Conservation (phyloP, 2,888 invertebrate genomes). For the Escarpia spicata region DNA sequence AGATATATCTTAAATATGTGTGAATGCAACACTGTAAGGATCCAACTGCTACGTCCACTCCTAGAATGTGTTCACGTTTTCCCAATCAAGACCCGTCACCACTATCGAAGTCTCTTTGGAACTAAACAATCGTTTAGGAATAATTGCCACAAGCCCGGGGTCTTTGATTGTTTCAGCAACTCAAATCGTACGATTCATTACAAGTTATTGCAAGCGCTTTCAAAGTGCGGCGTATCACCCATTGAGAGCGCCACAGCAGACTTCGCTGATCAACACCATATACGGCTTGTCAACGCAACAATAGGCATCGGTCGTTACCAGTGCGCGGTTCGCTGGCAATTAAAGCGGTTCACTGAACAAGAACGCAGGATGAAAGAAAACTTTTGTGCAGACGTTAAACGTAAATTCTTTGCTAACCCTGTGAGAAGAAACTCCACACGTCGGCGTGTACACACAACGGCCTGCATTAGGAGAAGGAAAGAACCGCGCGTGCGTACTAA, state of each 20-base stretch:
- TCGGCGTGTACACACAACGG: neutral
- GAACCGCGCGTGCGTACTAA: neutral
- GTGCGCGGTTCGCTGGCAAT: neutral
- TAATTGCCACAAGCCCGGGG: neutral
- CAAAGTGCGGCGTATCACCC: neutral
- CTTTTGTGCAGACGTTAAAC: neutral
- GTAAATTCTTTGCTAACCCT: neutral
- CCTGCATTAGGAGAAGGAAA: neutral
- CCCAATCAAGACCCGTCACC: neutral
- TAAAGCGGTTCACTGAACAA: neutral
- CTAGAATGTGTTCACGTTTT: neutral
- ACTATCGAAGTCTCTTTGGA: neutral
- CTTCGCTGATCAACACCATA: neutral
- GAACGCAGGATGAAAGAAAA: neutral
- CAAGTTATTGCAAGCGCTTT: neutral
- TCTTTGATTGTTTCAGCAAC: neutral
- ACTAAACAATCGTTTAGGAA: neutral
- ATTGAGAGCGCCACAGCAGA: neutral
- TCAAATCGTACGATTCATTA: neutral
- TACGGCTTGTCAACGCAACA: neutral
- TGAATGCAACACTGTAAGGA: neutral
- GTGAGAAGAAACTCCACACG: neutral
- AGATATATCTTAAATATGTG: neutral
- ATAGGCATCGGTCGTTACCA: neutral
- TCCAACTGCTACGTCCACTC: neutral